A percentile compares a stretch with the other conserved stretches of the same genome.
phyloP scores from a whole-genome alignment of 2,797 vertebrate species.

The Rhadinocentrus ornatus region DNA sequence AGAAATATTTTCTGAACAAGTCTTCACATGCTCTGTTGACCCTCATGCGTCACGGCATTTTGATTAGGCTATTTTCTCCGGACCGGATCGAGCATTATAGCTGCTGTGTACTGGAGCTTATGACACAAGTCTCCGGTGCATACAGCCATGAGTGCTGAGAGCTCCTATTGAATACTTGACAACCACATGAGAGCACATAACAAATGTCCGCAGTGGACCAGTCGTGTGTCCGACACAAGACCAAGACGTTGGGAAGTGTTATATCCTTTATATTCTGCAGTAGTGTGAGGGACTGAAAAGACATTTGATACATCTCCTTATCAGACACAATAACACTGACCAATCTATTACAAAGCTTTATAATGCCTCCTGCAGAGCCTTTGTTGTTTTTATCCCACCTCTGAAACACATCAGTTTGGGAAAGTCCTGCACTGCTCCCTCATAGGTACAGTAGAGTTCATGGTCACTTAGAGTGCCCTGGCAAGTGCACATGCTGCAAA shows the following conservation, averaged over 20 bases:
- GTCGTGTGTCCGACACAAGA: slow-evolving; percentile 38
- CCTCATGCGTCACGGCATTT: slow-evolving; percentile 37
- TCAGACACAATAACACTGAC: slow-evolving; percentile 51
- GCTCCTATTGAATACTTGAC: slow-evolving; percentile 40
- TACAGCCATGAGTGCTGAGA: slow-evolving; percentile 9
- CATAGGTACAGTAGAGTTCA: slow-evolving; percentile 50
- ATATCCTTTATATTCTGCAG: slow-evolving; percentile 37
- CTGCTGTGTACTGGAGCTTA: slow-evolving; percentile 26
- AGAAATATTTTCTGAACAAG: not conserved
- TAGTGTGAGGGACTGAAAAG: slow-evolving; percentile 12
- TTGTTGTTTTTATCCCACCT: slow-evolving; percentile 18
- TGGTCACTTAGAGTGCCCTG: slow-evolving; percentile 58
- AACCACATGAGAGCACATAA: slow-evolving; percentile 54
- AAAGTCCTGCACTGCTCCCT: slow-evolving; percentile 52
- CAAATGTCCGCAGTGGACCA: slow-evolving; percentile 69
- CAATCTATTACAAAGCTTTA: slow-evolving; percentile 33
- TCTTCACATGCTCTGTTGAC: slow-evolving; percentile 13
- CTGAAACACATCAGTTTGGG: slow-evolving; percentile 39
- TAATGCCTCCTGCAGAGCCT: slow-evolving; percentile 35
- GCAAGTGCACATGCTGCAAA: slow-evolving; percentile 69
- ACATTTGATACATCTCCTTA: slow-evolving; percentile 66
- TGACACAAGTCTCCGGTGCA: slow-evolving; percentile 25
- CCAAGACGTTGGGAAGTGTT: slow-evolving; percentile 21
- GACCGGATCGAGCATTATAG: slow-evolving; percentile 1
- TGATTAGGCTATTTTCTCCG: slow-evolving; percentile 7